A percentile compares a stretch with the other conserved stretches of the same genome.
Evolutionary conservation across 2,113 vertebrate species (phyloP).

Genomic region (Corvus cornix): DNA sequence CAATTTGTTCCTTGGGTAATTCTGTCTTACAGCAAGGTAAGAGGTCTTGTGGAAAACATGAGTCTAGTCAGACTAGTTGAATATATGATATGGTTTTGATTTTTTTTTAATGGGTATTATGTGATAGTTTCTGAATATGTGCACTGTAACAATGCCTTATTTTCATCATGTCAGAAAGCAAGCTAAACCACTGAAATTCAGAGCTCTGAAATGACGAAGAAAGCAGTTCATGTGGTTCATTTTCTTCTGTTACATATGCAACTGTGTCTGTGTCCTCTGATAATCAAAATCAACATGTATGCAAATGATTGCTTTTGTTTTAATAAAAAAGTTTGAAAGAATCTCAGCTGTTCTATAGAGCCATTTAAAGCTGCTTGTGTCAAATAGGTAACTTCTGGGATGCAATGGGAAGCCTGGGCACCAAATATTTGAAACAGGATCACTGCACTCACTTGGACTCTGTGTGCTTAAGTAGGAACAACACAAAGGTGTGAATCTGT

Average conservation of each 20-base stretch:
- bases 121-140: neutral
- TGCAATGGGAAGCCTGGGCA: neutral
- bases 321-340: constrained; percentile 19
- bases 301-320: neutral
- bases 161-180: neutral
- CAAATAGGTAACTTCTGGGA: neutral
- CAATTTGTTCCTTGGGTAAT: neutral
- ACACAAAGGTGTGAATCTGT: neutral
- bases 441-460: neutral
- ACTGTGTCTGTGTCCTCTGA: neutral
- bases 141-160: neutral
- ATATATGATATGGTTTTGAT: neutral
- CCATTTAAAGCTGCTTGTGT: neutral
- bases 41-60: neutral
- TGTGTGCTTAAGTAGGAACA: neutral
- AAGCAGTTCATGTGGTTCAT: neutral
- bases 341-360: neutral
- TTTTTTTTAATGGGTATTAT: neutral
- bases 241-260: neutral
- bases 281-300: neutral
- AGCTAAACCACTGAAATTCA: neutral
- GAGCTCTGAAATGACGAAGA: neutral
- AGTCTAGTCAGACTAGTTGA: neutral
- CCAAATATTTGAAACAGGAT: neutral
- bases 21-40: neutral